Conservation (phyloP, 2,113 vertebrate species). For the Acrocephalus arundinaceus region DNA sequence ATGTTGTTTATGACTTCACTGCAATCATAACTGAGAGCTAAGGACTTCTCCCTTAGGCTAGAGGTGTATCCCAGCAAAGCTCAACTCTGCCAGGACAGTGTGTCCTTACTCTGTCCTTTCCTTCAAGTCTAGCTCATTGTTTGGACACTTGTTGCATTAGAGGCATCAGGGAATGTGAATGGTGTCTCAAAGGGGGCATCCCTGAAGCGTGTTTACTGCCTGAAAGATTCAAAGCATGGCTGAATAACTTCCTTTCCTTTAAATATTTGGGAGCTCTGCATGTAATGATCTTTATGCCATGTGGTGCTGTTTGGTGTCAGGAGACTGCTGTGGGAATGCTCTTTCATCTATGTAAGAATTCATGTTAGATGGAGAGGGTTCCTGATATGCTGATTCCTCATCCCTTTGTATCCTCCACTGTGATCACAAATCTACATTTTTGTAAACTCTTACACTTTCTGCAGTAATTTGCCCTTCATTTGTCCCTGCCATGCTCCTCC, state of each 20-base stretch:
- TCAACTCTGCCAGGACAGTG: not conserved
- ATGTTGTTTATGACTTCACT: not conserved
- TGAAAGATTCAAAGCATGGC: not conserved
- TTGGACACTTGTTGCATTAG: not conserved
- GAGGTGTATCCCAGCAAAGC: not conserved
- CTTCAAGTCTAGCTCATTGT: not conserved
- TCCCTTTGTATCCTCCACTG: not conserved
- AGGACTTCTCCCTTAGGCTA: not conserved
- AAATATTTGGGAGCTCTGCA: not conserved
- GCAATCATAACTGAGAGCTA: not conserved
- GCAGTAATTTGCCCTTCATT: not conserved
- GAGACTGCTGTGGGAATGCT: not conserved
- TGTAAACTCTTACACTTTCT: not conserved
- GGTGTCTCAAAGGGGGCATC: not conserved
- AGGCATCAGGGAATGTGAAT: not conserved
- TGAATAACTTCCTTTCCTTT: not conserved
- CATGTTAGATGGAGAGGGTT: not conserved
- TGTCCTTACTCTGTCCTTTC: not conserved
- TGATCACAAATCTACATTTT: not conserved
- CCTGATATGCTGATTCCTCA: not conserved
- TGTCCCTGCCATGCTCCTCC: not conserved
- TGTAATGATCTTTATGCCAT: not conserved
- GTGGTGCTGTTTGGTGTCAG: not conserved
- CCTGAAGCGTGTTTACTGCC: not conserved
- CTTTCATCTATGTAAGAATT: not conserved